phyloP scores from a whole-genome alignment of 1,140 invertebrate genomes.

The Rhopalosiphum padi region DNA sequence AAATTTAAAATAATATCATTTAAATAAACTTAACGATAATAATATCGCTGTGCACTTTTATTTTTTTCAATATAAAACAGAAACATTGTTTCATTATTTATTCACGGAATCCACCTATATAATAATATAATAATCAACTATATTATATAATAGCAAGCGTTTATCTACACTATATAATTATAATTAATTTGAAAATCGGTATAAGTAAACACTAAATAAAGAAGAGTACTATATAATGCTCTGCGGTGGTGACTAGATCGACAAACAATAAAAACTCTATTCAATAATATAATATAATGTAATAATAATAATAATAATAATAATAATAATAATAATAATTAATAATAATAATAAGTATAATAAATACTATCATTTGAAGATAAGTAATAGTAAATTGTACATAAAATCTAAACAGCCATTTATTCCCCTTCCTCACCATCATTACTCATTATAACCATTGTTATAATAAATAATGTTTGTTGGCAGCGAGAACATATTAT shows the following conservation, averaged over 20 bases:
- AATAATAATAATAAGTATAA: conserved; percentile 47
- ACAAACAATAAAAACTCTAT: conserved; percentile 44
- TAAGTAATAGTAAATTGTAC: conserved; percentile 20
- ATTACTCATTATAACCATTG: not conserved
- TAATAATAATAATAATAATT: conserved; percentile 51
- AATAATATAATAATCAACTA: not conserved
- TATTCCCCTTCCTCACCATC: not conserved
- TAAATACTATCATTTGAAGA: conserved; percentile 15
- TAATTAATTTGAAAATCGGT: conserved; percentile 17
- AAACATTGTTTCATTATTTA: conserved; percentile 38
- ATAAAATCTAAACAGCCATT: conserved; percentile 54
- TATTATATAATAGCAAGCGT: conserved; percentile 38
- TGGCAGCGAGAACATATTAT: conserved; percentile 29
- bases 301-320: conserved; percentile 50
- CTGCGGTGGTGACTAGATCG: conserved; percentile 27
- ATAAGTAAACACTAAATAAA: conserved; percentile 40
- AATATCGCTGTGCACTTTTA: conserved; percentile 48
- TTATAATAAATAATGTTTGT: conserved; percentile 33
- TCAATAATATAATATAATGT: conserved; percentile 9
- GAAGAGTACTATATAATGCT: conserved; percentile 17
- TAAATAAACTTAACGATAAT: conserved; percentile 32
- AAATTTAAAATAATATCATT: conserved; percentile 34
- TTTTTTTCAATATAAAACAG: conserved; percentile 50
- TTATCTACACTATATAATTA: conserved; percentile 25
- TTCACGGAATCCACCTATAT: conserved; percentile 33